Percentiles rank a stretch among this genome's conserved stretches.
Conservation (phyloP, 2,888 invertebrate genomes). For the Oscheius myriophilus region DNA sequence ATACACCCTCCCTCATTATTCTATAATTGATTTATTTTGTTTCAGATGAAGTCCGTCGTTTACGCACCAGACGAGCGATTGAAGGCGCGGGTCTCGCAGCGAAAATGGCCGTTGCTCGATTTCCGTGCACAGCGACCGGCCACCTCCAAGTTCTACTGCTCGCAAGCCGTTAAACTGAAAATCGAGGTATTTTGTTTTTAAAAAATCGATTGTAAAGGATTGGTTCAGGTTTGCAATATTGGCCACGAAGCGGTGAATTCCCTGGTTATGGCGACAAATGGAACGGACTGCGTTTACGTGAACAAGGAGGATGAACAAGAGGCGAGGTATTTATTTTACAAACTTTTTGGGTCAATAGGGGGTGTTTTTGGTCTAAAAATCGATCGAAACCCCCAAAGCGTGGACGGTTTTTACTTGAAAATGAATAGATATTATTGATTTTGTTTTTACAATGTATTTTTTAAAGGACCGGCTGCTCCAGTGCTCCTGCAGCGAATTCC, state of each 20-base stretch:
- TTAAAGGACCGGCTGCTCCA: conserved; percentile 10
- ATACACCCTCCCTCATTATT: too few relatives aligned
- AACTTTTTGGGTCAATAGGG: background rate
- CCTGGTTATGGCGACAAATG: conserved; percentile 49
- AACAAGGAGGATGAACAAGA: background rate
- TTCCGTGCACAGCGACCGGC: conserved; percentile 38
- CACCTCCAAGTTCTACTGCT: conserved; percentile 39
- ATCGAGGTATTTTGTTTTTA: conserved; percentile 13
- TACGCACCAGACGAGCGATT: conserved; percentile 56
- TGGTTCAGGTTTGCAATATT: conserved; percentile 50
- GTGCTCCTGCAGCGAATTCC: background rate
- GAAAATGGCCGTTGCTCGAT: conserved; percentile 59
- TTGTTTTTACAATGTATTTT: too few relatives aligned
- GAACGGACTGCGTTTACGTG: conserved; percentile 38
- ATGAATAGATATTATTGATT: too few relatives aligned
- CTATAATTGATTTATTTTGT: background rate
- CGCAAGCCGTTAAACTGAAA: conserved; percentile 41
- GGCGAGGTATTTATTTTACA: background rate
- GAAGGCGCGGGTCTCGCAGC: conserved; percentile 40
- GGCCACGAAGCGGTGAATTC: conserved; percentile 46
- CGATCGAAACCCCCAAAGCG: too few relatives aligned
- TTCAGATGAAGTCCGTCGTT: conserved; percentile 45
- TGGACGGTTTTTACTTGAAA: too few relatives aligned
- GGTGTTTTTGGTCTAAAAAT: too few relatives aligned
- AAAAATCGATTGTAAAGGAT: conserved; percentile 15